Conservation (phyloP, 1,140 invertebrate species). For the Holotrichia oblita region DNA sequence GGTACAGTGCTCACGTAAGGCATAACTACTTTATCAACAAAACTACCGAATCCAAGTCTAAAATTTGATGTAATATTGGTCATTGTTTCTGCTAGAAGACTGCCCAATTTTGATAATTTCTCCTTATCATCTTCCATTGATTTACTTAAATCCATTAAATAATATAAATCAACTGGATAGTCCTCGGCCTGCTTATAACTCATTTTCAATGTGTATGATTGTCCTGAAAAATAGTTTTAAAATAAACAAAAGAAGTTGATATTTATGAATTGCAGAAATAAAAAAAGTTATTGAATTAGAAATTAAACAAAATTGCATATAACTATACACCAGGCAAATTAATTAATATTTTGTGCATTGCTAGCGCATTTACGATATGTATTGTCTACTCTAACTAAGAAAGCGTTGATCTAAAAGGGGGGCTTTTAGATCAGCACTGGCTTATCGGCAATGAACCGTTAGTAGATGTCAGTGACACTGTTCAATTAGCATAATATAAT, state of each 20-base stretch:
- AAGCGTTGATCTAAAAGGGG: too few species aligned
- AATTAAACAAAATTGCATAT: too few species aligned
- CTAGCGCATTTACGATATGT: too few species aligned
- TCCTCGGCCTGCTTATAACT: conserved; percentile 74
- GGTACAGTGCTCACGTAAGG: conserved; percentile 76
- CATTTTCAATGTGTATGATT: conserved; percentile 72
- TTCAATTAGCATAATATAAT: too few species aligned
- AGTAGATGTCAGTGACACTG: too few species aligned
- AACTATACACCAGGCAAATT: too few species aligned
- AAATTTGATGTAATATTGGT: conserved; percentile 84
- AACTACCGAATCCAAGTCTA: conserved; percentile 85
- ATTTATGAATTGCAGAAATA: too few species aligned
- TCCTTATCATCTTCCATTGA: conserved; percentile 81
- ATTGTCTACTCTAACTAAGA: too few species aligned
- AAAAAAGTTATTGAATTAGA: too few species aligned
- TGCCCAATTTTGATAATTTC: conserved; percentile 72
- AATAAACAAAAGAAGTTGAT: conserved; percentile 16
- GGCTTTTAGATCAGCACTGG: too few species aligned
- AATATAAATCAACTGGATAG: conserved; percentile 91
- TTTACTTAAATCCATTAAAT: conserved; percentile 84
- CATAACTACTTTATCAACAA: conserved; percentile 87
- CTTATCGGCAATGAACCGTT: too few species aligned
- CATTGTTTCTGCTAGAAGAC: conserved; percentile 73
- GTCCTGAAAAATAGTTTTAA: conserved; percentile 45
- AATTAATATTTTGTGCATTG: too few species aligned